Conservation (phyloP, 1,140 invertebrate species). For the Microplitis demolitor region DNA sequence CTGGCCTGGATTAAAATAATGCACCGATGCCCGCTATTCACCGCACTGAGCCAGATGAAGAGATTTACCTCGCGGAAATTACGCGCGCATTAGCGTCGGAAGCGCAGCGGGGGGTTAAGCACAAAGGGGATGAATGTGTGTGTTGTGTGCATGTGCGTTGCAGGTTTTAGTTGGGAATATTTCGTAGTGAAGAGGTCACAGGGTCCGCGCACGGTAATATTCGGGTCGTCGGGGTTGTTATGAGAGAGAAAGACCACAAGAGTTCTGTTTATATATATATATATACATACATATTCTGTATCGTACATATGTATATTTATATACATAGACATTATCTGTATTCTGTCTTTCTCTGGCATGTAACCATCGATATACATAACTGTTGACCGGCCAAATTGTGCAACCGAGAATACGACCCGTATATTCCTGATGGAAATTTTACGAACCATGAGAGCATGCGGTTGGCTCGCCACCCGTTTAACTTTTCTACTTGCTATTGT, state of each 20-base stretch:
- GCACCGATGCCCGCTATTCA: constrained; percentile 30
- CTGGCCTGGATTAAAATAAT: constrained; percentile 43
- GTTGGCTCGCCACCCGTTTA: not conserved
- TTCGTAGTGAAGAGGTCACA: constrained; percentile 9
- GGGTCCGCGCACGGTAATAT: constrained; percentile 22
- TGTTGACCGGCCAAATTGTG: constrained; percentile 20
- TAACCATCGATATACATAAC: constrained; percentile 27
- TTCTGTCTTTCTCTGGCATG: not conserved
- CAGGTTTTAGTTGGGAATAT: not conserved
- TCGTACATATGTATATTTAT: no score
- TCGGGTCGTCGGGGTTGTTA: constrained; percentile 20
- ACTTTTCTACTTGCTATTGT: not conserved
- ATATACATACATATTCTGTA: not conserved
- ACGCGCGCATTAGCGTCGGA: constrained; percentile 38
- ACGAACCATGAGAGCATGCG: constrained; percentile 20
- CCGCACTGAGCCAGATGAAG: constrained; percentile 38
- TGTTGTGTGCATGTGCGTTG: not conserved
- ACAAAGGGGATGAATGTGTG: no score
- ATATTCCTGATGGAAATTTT: constrained; percentile 22
- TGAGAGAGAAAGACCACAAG: not conserved
- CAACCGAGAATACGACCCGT: constrained; percentile 20
- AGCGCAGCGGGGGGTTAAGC: not conserved
- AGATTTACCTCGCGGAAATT: constrained; percentile 44
- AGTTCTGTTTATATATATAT: not conserved
- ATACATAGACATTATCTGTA: not conserved